Base-by-base conservation (phyloP, 1,140 invertebrate genomes). In the Leucophenga varia region DNA sequence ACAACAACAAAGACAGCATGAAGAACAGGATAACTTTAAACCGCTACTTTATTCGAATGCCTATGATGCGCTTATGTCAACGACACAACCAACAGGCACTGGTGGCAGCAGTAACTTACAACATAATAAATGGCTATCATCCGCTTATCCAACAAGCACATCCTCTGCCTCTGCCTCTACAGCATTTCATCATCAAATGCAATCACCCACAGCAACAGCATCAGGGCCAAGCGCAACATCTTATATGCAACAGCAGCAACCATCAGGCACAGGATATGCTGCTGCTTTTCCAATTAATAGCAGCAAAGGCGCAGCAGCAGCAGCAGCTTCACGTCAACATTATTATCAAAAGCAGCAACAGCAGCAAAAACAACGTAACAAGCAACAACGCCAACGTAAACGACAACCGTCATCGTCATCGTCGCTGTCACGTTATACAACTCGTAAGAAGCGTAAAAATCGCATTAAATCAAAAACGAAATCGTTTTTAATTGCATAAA, bases 371-470 rank as follows among this genome's bases (percentile, higher is more conserved):
- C 19, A 37, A n/a, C n/a, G n/a, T n/a, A n/a, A n/a, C n/a, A n/a
- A n/a, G n/a, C 20, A 42, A 35, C 21, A 16, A 45, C 35, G 14
- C 39, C 21, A 45, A 31, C 13, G 19, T 4, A 17, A 39, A 16
- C n/a, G 32, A 5, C 56, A 21, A 9, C n/a, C 41, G 53, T 7
- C 47, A 49, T 4, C n/a, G n/a, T n/a, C n/a, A n/a, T 14, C 35
- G 12, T 3, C 0, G n/a, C 30, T 0, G 25, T 25, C n/a, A 13
- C 16, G 9, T 19, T 13, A 3, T n/a, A 12, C 42, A 22, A 47
- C 40, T 6, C 47, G 63, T 4, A 59, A 57, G 47, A 67, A 67
- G 37, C 63, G 63, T 17, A 67, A 67, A 17, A 67, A 67, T 63
- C 53, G 57, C 18, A 55, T 63, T 14, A 46, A 49, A 28, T 39